Conservation (phyloP, 2,797 vertebrate genomes). For the Emydoidea blandingii region DNA sequence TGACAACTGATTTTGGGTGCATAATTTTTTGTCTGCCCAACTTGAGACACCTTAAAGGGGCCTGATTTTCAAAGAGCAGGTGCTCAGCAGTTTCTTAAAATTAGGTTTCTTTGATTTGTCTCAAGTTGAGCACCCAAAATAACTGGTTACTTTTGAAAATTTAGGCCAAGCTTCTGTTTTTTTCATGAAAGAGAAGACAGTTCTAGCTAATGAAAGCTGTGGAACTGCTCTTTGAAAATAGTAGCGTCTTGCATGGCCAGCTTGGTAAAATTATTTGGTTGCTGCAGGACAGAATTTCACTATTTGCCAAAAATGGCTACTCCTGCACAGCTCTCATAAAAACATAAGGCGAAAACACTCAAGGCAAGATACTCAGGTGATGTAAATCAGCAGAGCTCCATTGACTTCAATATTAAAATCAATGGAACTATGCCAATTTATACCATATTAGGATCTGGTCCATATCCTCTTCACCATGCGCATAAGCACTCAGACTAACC, state of each 20-base stretch:
- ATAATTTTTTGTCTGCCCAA: neutral
- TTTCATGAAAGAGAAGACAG: neutral
- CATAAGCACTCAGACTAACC: slow-evolving; percentile 13
- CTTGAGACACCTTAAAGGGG: neutral
- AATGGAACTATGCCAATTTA: neutral
- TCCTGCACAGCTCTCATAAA: neutral
- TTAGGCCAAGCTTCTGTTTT: neutral
- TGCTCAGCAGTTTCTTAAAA: neutral
- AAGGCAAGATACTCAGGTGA: neutral
- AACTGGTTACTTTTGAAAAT: slow-evolving; percentile 8
- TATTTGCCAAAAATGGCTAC: neutral
- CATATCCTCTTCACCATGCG: neutral
- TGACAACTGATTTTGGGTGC: neutral
- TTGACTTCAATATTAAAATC: neutral
- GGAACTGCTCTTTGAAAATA: neutral
- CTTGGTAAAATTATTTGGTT: neutral
- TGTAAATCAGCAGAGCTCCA: neutral
- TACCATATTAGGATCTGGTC: neutral
- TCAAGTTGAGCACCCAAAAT: neutral
- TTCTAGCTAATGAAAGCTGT: neutral
- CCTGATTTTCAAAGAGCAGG: neutral
- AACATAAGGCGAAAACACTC: neutral
- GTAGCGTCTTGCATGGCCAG: neutral
- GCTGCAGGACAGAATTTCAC: neutral
- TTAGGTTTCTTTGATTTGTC: neutral